These are phyloP conservation scores for Amblyjoppa fuscipennis DNA, from an alignment of 2,888 invertebrate species.

Conservation along the genomic window DNA sequence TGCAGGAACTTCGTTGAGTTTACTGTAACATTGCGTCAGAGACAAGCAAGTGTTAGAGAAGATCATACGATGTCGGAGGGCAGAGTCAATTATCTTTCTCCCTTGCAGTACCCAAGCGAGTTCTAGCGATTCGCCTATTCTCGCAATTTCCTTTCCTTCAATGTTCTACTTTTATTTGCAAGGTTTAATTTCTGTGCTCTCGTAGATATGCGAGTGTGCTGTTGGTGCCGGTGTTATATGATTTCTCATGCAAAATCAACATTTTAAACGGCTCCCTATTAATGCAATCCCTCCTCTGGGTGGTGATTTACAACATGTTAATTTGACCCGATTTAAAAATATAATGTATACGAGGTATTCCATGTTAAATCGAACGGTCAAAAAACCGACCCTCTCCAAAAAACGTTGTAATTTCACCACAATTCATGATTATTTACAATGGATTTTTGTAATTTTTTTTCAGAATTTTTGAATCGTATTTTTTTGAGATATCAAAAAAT, in stretches of 20 bases:
- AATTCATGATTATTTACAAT: too few relatives aligned
- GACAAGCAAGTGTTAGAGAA: constrained; percentile 33
- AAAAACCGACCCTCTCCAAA: too few relatives aligned
- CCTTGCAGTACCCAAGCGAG: constrained; percentile 48
- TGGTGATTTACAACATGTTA: constrained; percentile 5
- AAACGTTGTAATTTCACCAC: too few relatives aligned
- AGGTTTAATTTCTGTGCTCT: constrained; percentile 42
- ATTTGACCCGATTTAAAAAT: constrained; percentile 48
- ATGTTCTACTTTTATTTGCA: background rate
- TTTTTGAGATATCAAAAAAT: too few relatives aligned
- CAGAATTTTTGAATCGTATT: too few relatives aligned
- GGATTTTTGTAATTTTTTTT: too few relatives aligned
- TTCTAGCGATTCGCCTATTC: constrained; percentile 32
- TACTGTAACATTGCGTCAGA: constrained; percentile 85
- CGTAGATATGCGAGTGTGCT: constrained; percentile 67
- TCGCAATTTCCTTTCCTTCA: background rate
- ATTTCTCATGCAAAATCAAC: constrained; percentile 78
- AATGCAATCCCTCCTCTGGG: background rate
- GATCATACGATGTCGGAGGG: background rate
- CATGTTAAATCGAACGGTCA: too few relatives aligned
- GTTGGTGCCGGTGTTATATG: constrained; percentile 70
- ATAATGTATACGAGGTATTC: background rate
- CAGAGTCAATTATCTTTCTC: background rate
- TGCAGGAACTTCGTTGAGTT: constrained; percentile 89
- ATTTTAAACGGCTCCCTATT: constrained; percentile 59